Base-by-base conservation (phyloP, 2,113 vertebrate species). In the Anseranas semipalmata region DNA sequence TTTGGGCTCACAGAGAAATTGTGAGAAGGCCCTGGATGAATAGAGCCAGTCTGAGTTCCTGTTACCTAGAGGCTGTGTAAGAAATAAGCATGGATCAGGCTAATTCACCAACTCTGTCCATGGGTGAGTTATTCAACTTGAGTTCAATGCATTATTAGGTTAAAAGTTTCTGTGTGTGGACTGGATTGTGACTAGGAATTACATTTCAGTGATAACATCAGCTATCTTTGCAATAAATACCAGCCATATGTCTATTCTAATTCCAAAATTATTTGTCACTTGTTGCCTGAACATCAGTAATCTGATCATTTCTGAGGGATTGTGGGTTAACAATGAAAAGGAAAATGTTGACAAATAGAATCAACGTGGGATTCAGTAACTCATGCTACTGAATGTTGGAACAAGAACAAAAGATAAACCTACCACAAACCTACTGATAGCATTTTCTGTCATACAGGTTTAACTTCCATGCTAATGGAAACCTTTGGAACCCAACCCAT, bases 11-110 rank as follows among this genome's bases (percentile, higher is more conserved):
- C 21, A 17, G 28, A 62, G 41, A 17, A 21, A 48, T 15, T 74
- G 50, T 45, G 39, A 58, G 68, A 60, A 84, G 33, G 39, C 3
- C 14, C 17, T 67, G 48, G 68, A 19, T 39, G 37, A 48, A 7
- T 1, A 85, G 55, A 48, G 45, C 50, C 73, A 53, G 2, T 39
- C 55, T 58, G 56, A 22, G 62, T 59, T 87, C 39, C 32, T 5
- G 9, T 27, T 27, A 9, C 6, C 30, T 9, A 17, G 35, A 35
- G 22, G 5, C 45, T 56, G 37, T 39, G n/a, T 22, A 25, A 77
- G 20, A 6, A 7, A 33, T 1, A 1, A 75, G 46, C 0, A 0
- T 39, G 55, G 67, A 65, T 28, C 19, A 22, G 16, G 32, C 7
- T 67, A 4, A 72, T 67, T 50, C 13, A 5, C 62, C 33, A 48